These are phyloP conservation scores for Pogonomyrmex californicus DNA, from an alignment of 1,140 invertebrate genomes.

Conservation along the genomic window DNA sequence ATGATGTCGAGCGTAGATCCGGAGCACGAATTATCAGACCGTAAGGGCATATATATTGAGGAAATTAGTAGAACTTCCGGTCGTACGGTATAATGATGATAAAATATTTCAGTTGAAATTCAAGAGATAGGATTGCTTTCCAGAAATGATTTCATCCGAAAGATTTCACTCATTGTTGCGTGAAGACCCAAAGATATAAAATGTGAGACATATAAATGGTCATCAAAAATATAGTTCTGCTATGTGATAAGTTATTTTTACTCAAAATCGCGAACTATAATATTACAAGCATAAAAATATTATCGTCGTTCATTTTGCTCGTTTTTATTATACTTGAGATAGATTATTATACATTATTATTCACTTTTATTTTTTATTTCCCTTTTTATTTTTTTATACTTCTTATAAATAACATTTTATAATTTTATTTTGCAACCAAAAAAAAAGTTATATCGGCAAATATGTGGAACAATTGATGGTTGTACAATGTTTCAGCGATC, in stretches of 20 bases:
- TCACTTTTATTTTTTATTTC: background rate
- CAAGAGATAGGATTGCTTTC: background rate
- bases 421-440: conserved; percentile 5
- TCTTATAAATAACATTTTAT: background rate
- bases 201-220: background rate
- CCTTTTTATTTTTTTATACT: too few species aligned
- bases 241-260: background rate
- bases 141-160: background rate
- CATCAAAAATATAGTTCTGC: background rate
- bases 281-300: background rate
- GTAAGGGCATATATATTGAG: conserved; percentile 16
- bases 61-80: conserved; percentile 35
- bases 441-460: conserved; percentile 18
- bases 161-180: background rate
- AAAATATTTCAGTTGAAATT: conserved; percentile 35
- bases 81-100: background rate
- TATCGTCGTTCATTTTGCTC: background rate
- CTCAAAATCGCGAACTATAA: background rate
- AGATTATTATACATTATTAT: background rate
- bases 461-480: background rate
- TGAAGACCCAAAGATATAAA: conserved; percentile 3
- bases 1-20: conserved; percentile 40
- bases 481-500: conserved; percentile 14
- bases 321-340: conserved; percentile 5
- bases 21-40: conserved; percentile 44